Percentiles rank a stretch among this genome's conserved stretches.
Conservation (phyloP, 1,140 invertebrate genomes). For the Drosophila pallidifrons region DNA sequence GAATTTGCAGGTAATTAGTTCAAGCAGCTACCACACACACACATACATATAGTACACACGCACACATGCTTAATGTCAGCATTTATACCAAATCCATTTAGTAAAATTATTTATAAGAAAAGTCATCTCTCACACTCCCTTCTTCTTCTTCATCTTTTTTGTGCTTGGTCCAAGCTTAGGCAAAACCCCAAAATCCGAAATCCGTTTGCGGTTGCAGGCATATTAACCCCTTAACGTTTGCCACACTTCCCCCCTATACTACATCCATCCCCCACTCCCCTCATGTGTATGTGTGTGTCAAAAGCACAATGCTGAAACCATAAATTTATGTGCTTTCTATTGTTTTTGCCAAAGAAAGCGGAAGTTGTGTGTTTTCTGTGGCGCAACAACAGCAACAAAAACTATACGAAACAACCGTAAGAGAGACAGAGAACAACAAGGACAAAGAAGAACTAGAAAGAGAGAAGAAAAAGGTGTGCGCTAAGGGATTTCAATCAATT, state of each 20-base stretch:
- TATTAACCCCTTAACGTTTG: conserved; percentile 79
- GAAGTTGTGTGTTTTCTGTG: conserved; percentile 62
- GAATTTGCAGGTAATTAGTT: conserved; percentile 80
- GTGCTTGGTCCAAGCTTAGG: neutral
- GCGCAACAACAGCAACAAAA: conserved; percentile 41
- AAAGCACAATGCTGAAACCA: conserved; percentile 83
- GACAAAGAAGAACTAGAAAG: conserved; percentile 29
- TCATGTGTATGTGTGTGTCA: conserved; percentile 53
- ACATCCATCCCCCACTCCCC: neutral
- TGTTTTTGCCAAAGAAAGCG: conserved; percentile 83
- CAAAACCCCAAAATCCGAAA: conserved; percentile 61
- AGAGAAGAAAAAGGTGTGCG: conserved; percentile 79
- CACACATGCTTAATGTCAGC: conserved; percentile 52
- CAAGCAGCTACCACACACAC: conserved; percentile 60
- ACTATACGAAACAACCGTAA: conserved; percentile 38
- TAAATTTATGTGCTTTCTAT: conserved; percentile 83
- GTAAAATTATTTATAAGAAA: conserved; percentile 82
- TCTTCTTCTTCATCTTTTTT: too few species aligned
- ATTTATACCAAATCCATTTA: conserved; percentile 80
- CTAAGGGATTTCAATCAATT: conserved; percentile 82
- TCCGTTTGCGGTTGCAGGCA: conserved; percentile 81
- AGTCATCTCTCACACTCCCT: conserved; percentile 39
- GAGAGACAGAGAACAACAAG: conserved; percentile 18
- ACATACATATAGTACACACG: neutral
- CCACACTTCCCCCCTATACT: neutral